Conservation (phyloP, 2,797 vertebrate species). For the Antrozous pallidus region DNA sequence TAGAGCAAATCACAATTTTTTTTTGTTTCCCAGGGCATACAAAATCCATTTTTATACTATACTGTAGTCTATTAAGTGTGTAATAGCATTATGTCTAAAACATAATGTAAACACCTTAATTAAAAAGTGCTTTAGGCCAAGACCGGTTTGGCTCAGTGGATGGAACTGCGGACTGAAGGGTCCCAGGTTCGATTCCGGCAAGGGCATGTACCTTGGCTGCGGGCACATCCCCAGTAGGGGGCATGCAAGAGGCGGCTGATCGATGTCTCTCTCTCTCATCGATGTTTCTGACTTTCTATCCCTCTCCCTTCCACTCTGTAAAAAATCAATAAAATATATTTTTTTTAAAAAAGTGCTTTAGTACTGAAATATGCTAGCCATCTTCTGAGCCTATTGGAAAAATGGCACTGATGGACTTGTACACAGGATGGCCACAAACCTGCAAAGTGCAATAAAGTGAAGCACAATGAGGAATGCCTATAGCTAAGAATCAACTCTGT, state of each 20-base stretch:
- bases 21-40: background rate
- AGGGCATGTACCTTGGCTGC: too few relatives aligned
- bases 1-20: background rate
- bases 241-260: too few relatives aligned
- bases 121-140: background rate
- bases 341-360: background rate
- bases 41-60: background rate
- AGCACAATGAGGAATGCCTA: background rate
- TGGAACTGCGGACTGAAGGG: too few relatives aligned
- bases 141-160: too few relatives aligned
- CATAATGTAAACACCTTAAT: background rate
- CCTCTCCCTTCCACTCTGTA: too few relatives aligned
- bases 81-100: background rate
- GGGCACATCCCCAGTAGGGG: too few relatives aligned
- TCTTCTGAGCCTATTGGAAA: background rate
- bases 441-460: background rate
- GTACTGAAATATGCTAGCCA: background rate
- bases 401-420: background rate
- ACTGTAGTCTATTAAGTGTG: background rate
- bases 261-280: too few relatives aligned
- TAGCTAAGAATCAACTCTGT: background rate
- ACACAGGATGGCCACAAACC: background rate
- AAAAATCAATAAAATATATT: too few relatives aligned
- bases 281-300: too few relatives aligned
- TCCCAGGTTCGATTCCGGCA: too few relatives aligned